Evolutionary conservation across 2,797 vertebrate genomes (phyloP).

Genomic region (Anolis apletophallus): DNA sequence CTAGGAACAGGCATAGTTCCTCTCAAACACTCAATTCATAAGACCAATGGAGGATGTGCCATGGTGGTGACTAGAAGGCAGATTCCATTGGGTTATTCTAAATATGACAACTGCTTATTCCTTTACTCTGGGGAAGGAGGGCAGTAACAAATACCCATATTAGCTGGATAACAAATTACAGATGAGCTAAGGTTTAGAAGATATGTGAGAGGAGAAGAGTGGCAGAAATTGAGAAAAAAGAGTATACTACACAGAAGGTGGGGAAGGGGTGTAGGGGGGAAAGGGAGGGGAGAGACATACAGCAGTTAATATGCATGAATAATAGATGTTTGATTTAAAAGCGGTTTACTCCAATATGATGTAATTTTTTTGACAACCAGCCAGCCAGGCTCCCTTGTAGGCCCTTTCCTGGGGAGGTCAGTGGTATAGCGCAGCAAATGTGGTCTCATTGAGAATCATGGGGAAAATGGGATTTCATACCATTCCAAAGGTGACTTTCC

Average conservation of each 20-base stretch:
- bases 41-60: background rate
- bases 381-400: constrained; percentile 90
- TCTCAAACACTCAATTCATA: background rate
- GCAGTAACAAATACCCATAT: constrained; percentile 65
- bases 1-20: background rate
- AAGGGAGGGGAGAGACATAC: constrained; percentile 76
- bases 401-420: constrained; percentile 86
- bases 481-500: constrained; percentile 77
- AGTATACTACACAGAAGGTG: background rate
- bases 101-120: constrained; percentile 37
- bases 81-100: constrained; percentile 36
- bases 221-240: constrained; percentile 1
- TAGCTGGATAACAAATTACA: constrained; percentile 71
- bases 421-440: constrained; percentile 77
- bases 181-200: constrained; percentile 80
- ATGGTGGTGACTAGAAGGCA: too few species aligned
- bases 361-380: constrained; percentile 90
- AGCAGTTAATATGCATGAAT: constrained; percentile 87
- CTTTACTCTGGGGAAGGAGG: constrained; percentile 35
- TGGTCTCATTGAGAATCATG: constrained; percentile 61
- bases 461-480: constrained; percentile 74
- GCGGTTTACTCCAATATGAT: constrained; percentile 90
- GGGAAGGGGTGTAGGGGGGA: constrained; percentile 57
- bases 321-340: constrained; percentile 87
- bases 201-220: constrained; percentile 47